Evolutionary conservation across 2,888 invertebrate species (phyloP), one percentile per base, ranked within the genome.

Genomic region (Hydraecia micacea): DNA sequence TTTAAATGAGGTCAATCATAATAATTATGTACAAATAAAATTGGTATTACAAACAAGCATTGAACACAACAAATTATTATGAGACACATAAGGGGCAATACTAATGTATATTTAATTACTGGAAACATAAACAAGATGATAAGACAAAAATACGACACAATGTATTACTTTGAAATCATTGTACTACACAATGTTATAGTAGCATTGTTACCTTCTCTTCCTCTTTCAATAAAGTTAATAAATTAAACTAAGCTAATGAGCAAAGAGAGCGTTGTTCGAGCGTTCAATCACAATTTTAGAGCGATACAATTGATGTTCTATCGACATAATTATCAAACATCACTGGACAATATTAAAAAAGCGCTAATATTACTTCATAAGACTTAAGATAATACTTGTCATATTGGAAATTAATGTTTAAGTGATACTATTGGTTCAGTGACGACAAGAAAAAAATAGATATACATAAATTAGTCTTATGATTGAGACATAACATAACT

Each of bases 21-120:
- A 46, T 18, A 36, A 39, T 58, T 25, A 52, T 15, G 62, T 36
- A 63, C 21, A 60, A 81, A n/a, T 52, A 5, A n/a, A 39, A 58
- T n/a, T 70, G 7, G 25, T 66, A 49, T 63, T 28, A 58, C 36
- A 83, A 52, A 83, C 42, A 66, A 55, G 60, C 42, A 28, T 69
- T 42, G 21, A 65, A 58, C 42, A 62, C 25, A 39, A 81, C 13
- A 63, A 75, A 74, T n/a, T 49, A 58, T 15, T 60, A 55, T 55
- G 2, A 49, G n/a, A 74, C 52, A 46, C 18, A 1, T 71, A 28
- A 1, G 2, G 9, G 15, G 15, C 18, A 80, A 80, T 28, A 74
- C 28, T 55, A 73, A 73, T 36, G 42, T 21, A 55, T 63, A 21
- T 80, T 81, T 18, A 25, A 28, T 36, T 71, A 75, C 58, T 66